Percentiles rank a stretch among this genome's conserved stretches.
Conservation (phyloP, 2,113 vertebrate species). For the Actinemys pallida region DNA sequence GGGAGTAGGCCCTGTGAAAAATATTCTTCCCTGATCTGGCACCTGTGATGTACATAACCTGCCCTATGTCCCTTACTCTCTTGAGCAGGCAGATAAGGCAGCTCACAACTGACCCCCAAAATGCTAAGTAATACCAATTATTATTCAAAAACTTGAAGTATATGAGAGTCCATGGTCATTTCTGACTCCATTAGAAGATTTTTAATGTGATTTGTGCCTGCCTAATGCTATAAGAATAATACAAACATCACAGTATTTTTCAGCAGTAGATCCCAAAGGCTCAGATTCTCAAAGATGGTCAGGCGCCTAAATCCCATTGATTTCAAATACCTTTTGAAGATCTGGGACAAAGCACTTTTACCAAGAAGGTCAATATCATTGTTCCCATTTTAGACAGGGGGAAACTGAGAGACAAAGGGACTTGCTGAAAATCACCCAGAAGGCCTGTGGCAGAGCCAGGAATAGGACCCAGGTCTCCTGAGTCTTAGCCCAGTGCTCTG, state of each 20-base stretch:
- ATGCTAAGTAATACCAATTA: neutral
- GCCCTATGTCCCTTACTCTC: neutral
- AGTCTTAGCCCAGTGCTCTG: neutral
- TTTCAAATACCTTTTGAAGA: neutral
- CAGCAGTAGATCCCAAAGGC: neutral
- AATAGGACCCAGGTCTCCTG: neutral
- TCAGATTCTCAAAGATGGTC: neutral
- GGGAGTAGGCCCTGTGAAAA: neutral
- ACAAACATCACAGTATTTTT: neutral
- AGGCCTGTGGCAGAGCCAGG: neutral
- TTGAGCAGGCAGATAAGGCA: neutral
- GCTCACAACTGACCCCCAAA: neutral
- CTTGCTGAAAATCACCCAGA: neutral
- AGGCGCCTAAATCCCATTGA: neutral
- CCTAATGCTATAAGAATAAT: neutral
- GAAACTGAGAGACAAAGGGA: neutral
- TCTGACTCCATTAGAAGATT: neutral
- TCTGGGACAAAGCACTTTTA: neutral
- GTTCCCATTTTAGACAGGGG: neutral
- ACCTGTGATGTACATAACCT: neutral
- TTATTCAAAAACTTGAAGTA: neutral
- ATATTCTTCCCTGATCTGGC: neutral
- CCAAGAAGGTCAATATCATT: neutral
- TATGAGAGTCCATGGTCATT: neutral
- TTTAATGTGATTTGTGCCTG: neutral